Evolutionary conservation across 2,888 invertebrate genomes (phyloP).

Genomic region (Acleris cristana): DNA sequence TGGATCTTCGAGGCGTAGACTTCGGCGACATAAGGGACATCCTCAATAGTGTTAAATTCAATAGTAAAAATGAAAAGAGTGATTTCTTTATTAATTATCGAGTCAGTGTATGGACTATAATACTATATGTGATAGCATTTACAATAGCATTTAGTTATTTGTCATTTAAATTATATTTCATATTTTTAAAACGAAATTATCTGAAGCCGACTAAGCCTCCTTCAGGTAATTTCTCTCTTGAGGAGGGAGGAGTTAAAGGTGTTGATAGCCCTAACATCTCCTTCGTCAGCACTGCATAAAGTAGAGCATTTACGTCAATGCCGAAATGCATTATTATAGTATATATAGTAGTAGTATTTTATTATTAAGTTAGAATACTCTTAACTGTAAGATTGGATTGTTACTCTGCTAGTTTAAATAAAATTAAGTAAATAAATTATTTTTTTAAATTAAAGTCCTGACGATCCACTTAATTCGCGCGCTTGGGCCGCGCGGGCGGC

Average conservation of each 20-base stretch:
- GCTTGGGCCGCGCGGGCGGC: no score
- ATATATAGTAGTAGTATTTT: background rate
- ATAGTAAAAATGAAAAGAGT: slow-evolving; percentile 1
- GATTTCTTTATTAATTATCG: background rate
- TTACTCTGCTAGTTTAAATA: background rate
- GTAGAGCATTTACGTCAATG: background rate
- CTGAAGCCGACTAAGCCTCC: slow-evolving; percentile 5
- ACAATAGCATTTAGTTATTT: background rate
- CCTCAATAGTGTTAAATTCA: slow-evolving; percentile 1
- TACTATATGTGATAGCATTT: background rate
- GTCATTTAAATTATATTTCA: slow-evolving; percentile 6
- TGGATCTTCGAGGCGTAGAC: slow-evolving; percentile 11
- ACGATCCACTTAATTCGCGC: background rate
- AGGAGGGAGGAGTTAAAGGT: slow-evolving; percentile 16
- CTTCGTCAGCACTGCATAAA: background rate
- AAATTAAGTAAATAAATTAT: background rate
- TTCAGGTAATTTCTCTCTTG: slow-evolving; percentile 15
- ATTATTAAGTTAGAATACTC: background rate
- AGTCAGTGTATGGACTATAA: slow-evolving; percentile 10
- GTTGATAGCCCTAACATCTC: background rate
- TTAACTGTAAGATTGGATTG: background rate
- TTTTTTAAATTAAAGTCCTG: background rate
- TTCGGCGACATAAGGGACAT: slow-evolving; percentile 1
- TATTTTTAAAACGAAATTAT: slow-evolving; percentile 9
- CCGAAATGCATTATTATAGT: background rate